Evolutionary conservation across 2,888 invertebrate genomes (phyloP), one percentile per base, ranked within the genome.

Genomic region (Apocheima hispidaria): DNA sequence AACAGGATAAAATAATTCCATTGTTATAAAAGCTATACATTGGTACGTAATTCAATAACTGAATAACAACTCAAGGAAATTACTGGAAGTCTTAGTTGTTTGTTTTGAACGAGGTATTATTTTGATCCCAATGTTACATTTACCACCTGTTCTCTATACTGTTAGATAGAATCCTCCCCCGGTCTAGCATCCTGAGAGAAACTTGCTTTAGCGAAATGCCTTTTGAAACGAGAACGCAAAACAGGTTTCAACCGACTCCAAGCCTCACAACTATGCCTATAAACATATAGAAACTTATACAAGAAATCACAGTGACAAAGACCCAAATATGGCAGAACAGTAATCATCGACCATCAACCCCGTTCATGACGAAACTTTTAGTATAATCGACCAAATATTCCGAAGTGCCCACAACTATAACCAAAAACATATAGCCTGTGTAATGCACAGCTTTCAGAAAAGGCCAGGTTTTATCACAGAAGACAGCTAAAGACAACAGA

Each of bases 391-490:
- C 82, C 2, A 96, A 93, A 84, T 96, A 96, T 84, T 97, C 97
- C 0, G 96, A 96, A 26, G 94, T 83, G 69, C 94, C 95, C 38
- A 96, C 95, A 43, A 95, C 93, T 30, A 95, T 86, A 12, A 96
- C 87, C 51, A 97, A 85, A 70, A 95, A 81, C n/a, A 95, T 88
- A 78, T 95, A 97, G 2, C 96, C 96, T 50, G 94, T 87, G 81
- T 95, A 96, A 77, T 96, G 95, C 12, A 96, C 93, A 40, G 94
- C 86, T 70, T 94, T 94, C 23, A 97, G 85, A 75, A 97, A 97
- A 67, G 95, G 94, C 96, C 96, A 96, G 3, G 96, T 88, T 79
- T 96, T 96, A 93, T 97, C 97, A 85, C 96, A 95, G 87, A 97
- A 97, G 68, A 97, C 94, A 21, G 96, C 95, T 44, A 97, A 84